Evolutionary conservation across 2,113 vertebrate genomes (phyloP).

Genomic region (Indri indri): DNA sequence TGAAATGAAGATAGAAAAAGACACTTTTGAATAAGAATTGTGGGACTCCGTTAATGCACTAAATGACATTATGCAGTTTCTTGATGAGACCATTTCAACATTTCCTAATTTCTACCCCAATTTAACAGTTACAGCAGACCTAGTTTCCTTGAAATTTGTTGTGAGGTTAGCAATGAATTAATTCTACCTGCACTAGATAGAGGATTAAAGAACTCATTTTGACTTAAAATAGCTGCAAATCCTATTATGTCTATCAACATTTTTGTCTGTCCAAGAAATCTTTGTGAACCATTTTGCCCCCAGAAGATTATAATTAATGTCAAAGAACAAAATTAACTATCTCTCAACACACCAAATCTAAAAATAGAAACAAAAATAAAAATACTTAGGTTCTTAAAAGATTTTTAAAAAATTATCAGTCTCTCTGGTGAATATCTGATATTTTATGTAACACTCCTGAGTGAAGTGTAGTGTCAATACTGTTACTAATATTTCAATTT

Average conservation of each 20-base stretch:
- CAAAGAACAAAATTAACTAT: neutral
- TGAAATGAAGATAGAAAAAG: slow-evolving; percentile 63
- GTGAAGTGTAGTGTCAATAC: neutral
- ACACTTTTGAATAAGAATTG: slow-evolving; percentile 50
- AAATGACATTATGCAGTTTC: slow-evolving; percentile 62
- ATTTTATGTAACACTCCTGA: neutral
- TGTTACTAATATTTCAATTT: slow-evolving; percentile 30
- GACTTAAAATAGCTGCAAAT: slow-evolving; percentile 51
- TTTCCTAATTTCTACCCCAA: slow-evolving; percentile 72
- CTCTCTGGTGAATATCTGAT: neutral
- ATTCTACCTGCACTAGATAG: slow-evolving; percentile 62
- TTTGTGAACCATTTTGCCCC: neutral
- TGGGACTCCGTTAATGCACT: slow-evolving; percentile 41
- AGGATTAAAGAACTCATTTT: slow-evolving; percentile 49
- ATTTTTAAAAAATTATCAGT: neutral
- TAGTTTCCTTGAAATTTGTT: slow-evolving; percentile 70
- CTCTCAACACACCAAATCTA: neutral
- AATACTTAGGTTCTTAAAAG: neutral
- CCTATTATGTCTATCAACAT: slow-evolving; percentile 34
- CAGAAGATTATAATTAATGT: neutral
- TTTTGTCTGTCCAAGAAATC: neutral
- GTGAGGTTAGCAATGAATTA: slow-evolving; percentile 68
- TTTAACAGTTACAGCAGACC: slow-evolving; percentile 76
- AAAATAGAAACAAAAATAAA: neutral
- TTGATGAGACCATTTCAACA: slow-evolving; percentile 71